Base-by-base conservation (phyloP, 1,140 invertebrate species). In the Saccostrea cuccullata region DNA sequence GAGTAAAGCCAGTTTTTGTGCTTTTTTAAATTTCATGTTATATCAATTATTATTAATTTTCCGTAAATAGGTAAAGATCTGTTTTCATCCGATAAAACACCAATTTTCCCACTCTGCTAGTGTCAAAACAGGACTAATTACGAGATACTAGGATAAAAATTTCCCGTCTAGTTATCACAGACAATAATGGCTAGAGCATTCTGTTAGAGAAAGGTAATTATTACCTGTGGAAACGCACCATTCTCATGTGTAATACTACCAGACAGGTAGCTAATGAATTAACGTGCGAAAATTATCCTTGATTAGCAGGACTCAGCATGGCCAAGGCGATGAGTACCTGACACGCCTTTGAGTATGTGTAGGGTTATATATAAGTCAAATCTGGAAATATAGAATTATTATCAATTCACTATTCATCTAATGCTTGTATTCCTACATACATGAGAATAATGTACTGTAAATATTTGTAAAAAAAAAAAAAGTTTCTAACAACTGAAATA, bases 101-200 rank as follows among this genome's bases (percentile, higher is more conserved):
- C 70, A 77, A 77, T 77, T 77, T 77, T 77, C 70, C 26, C 70
- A 77, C 70, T 15, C 23, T 3, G 13, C 70, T 30, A 17, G 70
- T 77, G 70, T 30, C 30, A 77, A 77, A 77, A 77, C 70, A 36
- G 70, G 70, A 77, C 13, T 36, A 77, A 77, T 30, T 77, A 77
- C 23, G 70, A 77, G 23, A 13, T 77, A 36, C 30, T 77, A 8
- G 12, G 23, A 12, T 12, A 30, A 60, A 64, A 77, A 77, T 77
- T 77, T 77, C 23, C 70, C 26, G 70, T 77, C 70, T 77, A 77
- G 70, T 77, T 77, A 17, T 15, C 70, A 77, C 70, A 30, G 70
- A 36, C 30, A 77, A 77, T 36, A 9, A 6, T 15, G 23, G 5
- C 12, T 36, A 26, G 23, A 36, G 70, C 11, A 30, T 30, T 30